Conservation (phyloP, 2,797 vertebrate genomes). For the Argentina silus region DNA sequence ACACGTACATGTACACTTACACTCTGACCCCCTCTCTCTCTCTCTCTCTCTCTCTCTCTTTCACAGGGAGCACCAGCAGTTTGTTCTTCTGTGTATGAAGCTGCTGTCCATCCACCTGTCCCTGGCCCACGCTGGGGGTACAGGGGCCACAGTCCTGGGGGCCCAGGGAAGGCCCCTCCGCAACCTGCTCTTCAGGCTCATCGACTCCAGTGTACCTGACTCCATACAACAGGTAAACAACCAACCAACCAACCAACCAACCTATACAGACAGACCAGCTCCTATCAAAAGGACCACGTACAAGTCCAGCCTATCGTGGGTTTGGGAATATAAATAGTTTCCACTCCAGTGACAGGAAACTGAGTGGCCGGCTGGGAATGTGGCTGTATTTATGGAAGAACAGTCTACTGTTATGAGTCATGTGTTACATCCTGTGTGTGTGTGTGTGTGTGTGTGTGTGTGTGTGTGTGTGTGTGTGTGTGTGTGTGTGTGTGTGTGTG, state of each 20-base stretch:
- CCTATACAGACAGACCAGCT: not conserved
- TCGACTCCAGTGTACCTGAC: conserved; percentile 83
- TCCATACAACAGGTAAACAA: conserved; percentile 80
- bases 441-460: not conserved
- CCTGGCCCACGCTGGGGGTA: conserved; percentile 83
- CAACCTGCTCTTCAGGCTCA: conserved; percentile 84
- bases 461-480: conserved; percentile 27
- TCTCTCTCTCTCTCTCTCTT: conserved; percentile 25
- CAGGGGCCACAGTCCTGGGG: conserved; percentile 80
- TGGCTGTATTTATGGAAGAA: too few relatives aligned
- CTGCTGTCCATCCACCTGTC: conserved; percentile 84
- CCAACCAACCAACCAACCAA: not conserved
- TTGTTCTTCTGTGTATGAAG: conserved; percentile 84
- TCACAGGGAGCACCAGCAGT: conserved; percentile 83
- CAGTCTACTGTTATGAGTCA: not conserved
- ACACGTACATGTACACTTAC: not conserved
- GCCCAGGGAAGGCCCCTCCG: conserved; percentile 81
- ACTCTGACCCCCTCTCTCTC: not conserved
- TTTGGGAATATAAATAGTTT: too few relatives aligned
- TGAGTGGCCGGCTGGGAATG: too few relatives aligned
- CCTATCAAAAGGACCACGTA: too few relatives aligned
- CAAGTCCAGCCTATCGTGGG: too few relatives aligned
- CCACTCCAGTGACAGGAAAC: too few relatives aligned
- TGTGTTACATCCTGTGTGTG: not conserved
- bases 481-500: not conserved